These are phyloP conservation scores for Clunio marinus DNA, from an alignment of 2,888 invertebrate genomes.

Conservation along the genomic window DNA sequence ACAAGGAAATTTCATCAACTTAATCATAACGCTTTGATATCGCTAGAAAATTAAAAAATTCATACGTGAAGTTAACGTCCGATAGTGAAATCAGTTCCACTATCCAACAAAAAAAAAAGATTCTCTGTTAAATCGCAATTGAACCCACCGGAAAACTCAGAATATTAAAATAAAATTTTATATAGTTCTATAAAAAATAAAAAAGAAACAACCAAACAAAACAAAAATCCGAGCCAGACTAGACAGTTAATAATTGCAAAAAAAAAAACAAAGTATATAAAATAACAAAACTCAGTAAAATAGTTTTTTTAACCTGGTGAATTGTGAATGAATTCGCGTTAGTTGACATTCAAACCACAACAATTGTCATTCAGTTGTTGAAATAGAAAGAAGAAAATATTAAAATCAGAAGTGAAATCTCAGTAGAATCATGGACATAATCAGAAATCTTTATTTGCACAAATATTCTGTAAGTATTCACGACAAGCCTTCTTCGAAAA, in stretches of 20 bases:
- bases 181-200: not conserved
- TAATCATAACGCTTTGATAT: not conserved
- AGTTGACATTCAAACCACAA: not conserved
- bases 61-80: slow-evolving; percentile 25
- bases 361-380: slow-evolving; percentile 13
- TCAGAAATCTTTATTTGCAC: slow-evolving; percentile 37
- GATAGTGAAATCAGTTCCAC: slow-evolving; percentile 25
- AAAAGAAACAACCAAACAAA: not conserved
- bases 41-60: slow-evolving; percentile 4
- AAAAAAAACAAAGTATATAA: too few relatives aligned
- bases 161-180: not conserved
- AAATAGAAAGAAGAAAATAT: not conserved
- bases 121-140: not conserved
- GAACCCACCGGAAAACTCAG: slow-evolving; percentile 21
- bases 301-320: too few relatives aligned
- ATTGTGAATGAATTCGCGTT: too few relatives aligned
- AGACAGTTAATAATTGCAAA: too few relatives aligned
- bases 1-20: not conserved
- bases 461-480: slow-evolving; percentile 38
- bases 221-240: not conserved
- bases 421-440: slow-evolving; percentile 32
- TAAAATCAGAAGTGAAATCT: not conserved
- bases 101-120: not conserved
- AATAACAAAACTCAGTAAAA: too few relatives aligned
- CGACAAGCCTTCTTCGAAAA: not conserved